Percentiles rank a stretch among this genome's conserved stretches.
Evolutionary conservation across 2,888 invertebrate genomes (phyloP).

Genomic region (Xestia sexstrigata): DNA sequence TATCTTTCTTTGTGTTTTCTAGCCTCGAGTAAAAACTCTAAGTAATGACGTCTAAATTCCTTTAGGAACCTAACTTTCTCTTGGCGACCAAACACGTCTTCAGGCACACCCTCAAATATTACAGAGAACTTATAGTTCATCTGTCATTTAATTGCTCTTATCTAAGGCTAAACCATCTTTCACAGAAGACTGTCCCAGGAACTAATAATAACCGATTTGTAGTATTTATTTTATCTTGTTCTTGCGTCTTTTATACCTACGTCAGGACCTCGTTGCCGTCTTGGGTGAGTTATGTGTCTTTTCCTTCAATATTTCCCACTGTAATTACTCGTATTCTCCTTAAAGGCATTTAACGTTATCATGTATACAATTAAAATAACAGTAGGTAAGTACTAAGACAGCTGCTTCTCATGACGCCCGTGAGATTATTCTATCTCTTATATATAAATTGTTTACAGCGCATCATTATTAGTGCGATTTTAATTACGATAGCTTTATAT

Average conservation of each 20-base stretch:
- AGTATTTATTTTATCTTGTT: neutral
- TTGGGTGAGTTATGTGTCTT: neutral
- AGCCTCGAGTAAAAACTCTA: neutral
- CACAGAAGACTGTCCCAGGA: neutral
- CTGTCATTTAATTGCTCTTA: neutral
- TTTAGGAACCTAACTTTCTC: neutral
- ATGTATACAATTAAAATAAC: slow-evolving; percentile 30
- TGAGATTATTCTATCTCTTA: slow-evolving; percentile 9
- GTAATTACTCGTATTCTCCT: neutral
- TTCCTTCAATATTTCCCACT: neutral
- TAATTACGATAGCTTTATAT: slow-evolving; percentile 51
- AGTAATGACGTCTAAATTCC: neutral
- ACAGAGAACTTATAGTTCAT: neutral
- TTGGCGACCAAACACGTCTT: neutral
- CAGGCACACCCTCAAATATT: neutral
- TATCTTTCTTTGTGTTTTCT: neutral
- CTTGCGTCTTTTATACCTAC: neutral
- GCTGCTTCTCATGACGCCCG: slow-evolving; percentile 28
- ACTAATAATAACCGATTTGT: neutral
- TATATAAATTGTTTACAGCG: slow-evolving; percentile 11
- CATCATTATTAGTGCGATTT: slow-evolving; percentile 41
- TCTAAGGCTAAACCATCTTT: no score
- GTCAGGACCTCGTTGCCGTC: no score
- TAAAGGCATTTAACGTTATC: slow-evolving; percentile 16
- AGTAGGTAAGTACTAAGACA: slow-evolving; percentile 6